phyloP scores from a whole-genome alignment of 2,888 invertebrate species.

The Megamerina dolium region DNA sequence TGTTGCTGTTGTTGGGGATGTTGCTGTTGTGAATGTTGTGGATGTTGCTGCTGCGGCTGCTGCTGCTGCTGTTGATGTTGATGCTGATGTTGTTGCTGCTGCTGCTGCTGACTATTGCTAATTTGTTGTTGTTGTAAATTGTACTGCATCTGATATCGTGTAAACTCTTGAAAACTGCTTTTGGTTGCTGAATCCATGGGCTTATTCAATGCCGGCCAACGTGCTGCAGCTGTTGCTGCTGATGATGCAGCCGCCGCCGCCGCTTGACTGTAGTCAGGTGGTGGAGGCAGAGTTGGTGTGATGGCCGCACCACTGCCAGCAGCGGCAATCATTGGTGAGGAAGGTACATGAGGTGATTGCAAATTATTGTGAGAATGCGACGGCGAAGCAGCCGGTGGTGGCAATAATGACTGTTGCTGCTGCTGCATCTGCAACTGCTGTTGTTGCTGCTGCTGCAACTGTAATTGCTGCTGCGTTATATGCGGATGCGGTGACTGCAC shows the following conservation, averaged over 20 bases:
- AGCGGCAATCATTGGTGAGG: constrained; percentile 15
- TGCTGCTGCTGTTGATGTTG: constrained; percentile 13
- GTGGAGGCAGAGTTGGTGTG: constrained; percentile 25
- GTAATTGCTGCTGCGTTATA: constrained; percentile 24
- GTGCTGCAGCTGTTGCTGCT: constrained; percentile 46
- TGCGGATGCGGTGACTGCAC: constrained; percentile 31
- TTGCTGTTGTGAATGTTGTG: no score
- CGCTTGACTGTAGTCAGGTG: constrained; percentile 38
- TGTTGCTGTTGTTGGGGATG: no score
- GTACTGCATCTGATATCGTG: constrained; percentile 60
- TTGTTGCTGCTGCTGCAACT: constrained; percentile 18
- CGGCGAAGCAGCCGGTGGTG: constrained; percentile 19
- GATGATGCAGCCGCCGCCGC: constrained; percentile 23
- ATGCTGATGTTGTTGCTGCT: constrained; percentile 21
- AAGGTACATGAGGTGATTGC: constrained; percentile 20
- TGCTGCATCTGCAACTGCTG: constrained; percentile 25
- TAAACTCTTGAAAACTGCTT: constrained; percentile 60
- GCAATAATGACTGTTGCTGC: constrained; percentile 18
- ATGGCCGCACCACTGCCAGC: constrained; percentile 7
- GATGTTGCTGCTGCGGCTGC: no score
- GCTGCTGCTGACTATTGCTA: constrained; percentile 26
- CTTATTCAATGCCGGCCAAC: constrained; percentile 48
- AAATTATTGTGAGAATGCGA: constrained; percentile 17
- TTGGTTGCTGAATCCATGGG: constrained; percentile 60
- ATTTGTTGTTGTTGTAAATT: constrained; percentile 54